phyloP scores from a whole-genome alignment of 2,888 invertebrate species.

The Mythimna albipuncta region DNA sequence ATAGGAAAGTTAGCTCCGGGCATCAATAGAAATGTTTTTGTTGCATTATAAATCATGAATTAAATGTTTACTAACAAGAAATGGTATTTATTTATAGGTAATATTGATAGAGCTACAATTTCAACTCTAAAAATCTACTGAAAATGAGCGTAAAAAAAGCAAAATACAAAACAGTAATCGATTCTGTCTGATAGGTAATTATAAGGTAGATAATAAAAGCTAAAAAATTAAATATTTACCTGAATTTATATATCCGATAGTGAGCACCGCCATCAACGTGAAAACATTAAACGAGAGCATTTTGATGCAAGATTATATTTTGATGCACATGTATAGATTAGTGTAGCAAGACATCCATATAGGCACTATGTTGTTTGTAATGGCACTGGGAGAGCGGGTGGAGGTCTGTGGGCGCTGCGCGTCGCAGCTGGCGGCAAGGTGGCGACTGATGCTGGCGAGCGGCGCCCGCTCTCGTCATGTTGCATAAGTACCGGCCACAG shows the following conservation, averaged over 20 bases:
- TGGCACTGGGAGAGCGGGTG: conserved; percentile 43
- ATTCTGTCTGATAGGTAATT: not conserved
- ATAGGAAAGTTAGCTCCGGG: not conserved
- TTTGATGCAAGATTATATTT: conserved; percentile 48
- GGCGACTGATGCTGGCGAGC: conserved; percentile 79
- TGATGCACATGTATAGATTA: conserved; percentile 46
- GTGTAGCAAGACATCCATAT: conserved; percentile 30
- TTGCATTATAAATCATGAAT: not conserved
- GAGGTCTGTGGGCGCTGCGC: conserved; percentile 58
- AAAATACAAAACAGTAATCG: conserved; percentile 6
- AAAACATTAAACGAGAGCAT: conserved; percentile 69
- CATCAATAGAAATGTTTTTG: conserved; percentile 3
- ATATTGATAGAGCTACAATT: not conserved
- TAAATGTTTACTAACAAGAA: too few relatives aligned
- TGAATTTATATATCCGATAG: conserved; percentile 69
- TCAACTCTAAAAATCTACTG: not conserved
- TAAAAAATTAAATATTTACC: conserved; percentile 65
- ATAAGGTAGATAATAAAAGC: not conserved
- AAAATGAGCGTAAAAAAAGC: conserved; percentile 3
- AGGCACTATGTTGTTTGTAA: conserved; percentile 37
- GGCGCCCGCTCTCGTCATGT: conserved; percentile 73
- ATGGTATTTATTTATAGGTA: too few relatives aligned
- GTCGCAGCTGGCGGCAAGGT: conserved; percentile 72
- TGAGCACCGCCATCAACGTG: conserved; percentile 63
- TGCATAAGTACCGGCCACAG: conserved; percentile 84